These are phyloP conservation scores for Pinctada fucata DNA, from an alignment of 2,888 invertebrate genomes.

Conservation along the genomic window DNA sequence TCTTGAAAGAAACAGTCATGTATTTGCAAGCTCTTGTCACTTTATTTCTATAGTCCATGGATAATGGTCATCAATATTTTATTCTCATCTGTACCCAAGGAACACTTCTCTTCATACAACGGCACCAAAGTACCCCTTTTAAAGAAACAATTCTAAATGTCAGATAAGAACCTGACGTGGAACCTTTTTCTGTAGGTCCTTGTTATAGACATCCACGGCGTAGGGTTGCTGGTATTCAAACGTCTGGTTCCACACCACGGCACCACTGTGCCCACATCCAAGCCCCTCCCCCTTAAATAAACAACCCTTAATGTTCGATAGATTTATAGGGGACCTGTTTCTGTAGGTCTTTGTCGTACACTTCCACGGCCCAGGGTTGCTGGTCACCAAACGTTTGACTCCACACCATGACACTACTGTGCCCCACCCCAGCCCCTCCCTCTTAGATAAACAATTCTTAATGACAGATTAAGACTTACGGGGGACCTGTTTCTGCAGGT, in stretches of 20 bases:
- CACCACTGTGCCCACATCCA: constrained; percentile 2
- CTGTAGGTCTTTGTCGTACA: constrained; percentile 26
- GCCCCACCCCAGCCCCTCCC: too few species aligned
- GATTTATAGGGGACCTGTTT: background rate
- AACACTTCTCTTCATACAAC: too few species aligned
- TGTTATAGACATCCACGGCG: constrained; percentile 25
- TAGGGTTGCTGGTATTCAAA: constrained; percentile 19
- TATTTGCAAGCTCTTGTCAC: too few species aligned
- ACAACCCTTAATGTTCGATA: too few species aligned
- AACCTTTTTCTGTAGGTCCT: constrained; percentile 18
- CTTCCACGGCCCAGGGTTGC: constrained; percentile 24
- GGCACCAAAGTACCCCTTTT: too few species aligned
- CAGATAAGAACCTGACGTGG: constrained; percentile 6
- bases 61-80: too few species aligned
- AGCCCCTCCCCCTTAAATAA: too few species aligned
- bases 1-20: too few species aligned
- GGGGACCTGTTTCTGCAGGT: constrained; percentile 14
- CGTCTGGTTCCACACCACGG: constrained; percentile 12
- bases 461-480: constrained; percentile 10
- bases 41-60: too few species aligned
- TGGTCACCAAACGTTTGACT: constrained; percentile 10
- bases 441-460: too few species aligned
- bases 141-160: too few species aligned
- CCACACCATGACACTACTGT: constrained; percentile 20
- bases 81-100: too few species aligned